Evolutionary conservation across 2,113 vertebrate species (phyloP).

Genomic region (Epinephelus cyanopodus): DNA sequence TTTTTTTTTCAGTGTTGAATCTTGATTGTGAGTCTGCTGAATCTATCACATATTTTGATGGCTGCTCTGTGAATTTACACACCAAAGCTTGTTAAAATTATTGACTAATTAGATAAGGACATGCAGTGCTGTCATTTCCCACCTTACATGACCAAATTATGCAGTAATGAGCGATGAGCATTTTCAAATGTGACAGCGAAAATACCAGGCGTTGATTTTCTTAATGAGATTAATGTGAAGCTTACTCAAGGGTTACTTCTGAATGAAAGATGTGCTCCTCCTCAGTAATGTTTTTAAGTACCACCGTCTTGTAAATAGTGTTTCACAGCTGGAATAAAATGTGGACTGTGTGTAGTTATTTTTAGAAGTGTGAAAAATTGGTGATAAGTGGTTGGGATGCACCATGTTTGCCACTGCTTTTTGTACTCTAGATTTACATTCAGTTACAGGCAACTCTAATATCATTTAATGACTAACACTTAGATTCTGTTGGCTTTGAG

Average conservation of each 20-base stretch:
- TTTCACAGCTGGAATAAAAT: neutral
- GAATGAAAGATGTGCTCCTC: neutral
- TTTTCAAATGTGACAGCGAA: neutral
- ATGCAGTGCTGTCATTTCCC: neutral
- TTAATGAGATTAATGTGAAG: neutral
- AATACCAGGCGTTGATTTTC: neutral
- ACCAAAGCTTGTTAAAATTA: neutral
- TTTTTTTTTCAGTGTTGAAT: neutral
- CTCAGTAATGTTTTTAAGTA: neutral
- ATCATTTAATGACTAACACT: neutral
- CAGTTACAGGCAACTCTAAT: neutral
- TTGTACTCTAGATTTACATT: too few relatives aligned
- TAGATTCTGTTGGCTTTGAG: neutral
- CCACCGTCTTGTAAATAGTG: neutral
- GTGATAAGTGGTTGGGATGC: neutral
- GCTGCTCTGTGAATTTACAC: slow-evolving; percentile 53
- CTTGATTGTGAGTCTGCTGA: slow-evolving; percentile 38
- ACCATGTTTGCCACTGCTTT: too few relatives aligned
- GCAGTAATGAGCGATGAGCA: neutral
- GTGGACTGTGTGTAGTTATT: neutral
- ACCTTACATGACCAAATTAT: neutral
- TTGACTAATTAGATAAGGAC: neutral
- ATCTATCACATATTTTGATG: slow-evolving; percentile 45
- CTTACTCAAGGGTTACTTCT: neutral
- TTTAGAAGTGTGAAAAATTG: neutral